Base-by-base conservation (phyloP, 1,140 invertebrate species). In the Zaprionus taronus region DNA sequence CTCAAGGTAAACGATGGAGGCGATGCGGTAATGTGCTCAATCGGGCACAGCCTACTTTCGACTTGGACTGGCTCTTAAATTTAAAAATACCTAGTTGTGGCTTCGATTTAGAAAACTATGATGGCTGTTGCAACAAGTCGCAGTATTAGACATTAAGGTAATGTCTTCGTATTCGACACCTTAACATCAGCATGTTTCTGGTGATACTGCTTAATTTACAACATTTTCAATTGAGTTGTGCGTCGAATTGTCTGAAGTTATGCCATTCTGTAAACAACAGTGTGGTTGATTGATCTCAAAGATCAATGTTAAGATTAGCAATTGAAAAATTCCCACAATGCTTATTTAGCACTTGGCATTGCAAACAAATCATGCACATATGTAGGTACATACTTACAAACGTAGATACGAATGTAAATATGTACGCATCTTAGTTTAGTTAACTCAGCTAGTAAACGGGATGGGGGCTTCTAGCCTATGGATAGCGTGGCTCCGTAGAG, bases 251-350 rank as follows among this genome's bases (percentile, higher is more conserved):
- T n/a, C 41, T 63, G 28, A 56, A 60, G 17, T 60, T 41, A 67
- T 47, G 56, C 22, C 66, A 49, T 31, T 14, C 17, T 61, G 34
- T 36, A 61, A 73, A 55, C 47, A 57, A 22, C 34, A 12, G n/a
- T 60, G 28, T 57, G 31, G 4, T 44, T 51, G 53, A 75, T 83
- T 83, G 67, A 78, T 75, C 72, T 44, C 84, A 57, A 60, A 87
- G 81, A 83, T 89, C 83, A 87, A 78, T 89, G 83, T 58, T 65
- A 68, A 20, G 38, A 56, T 56, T 53, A 65, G 69, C 36, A 47
- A 60, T 72, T 60, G 65, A 60, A 57, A 17, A 28, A 28, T 53
- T 24, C 69, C 12, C 38, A 61, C 38, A 17, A 17, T 60, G 44
- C 24, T 44, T 65, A 51, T 55, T 68, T 5, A 47, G 36, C 47